Base-by-base conservation (phyloP, 2,797 vertebrate species). In the Psittacula echo region DNA sequence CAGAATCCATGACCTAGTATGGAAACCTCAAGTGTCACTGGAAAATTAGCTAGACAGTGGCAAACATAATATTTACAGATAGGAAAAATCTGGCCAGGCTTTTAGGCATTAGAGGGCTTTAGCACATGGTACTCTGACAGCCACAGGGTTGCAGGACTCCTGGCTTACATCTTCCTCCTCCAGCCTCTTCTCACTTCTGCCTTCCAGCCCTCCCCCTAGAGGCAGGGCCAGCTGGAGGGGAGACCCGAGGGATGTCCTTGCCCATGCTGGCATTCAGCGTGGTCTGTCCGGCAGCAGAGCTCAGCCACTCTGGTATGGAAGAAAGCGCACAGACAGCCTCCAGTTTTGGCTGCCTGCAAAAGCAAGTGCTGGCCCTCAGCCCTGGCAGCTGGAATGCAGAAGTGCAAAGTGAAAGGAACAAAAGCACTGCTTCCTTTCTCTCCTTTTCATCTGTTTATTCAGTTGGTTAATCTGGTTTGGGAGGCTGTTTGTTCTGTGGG, bases 271-370 rank as follows among this genome's bases (percentile, higher is more conserved):
- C 61, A 74, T 51, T 44, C 54, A 48, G 23, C 1, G 0, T 64
- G 41, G 42, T 94, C 42, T 84, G 64, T 48, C 67, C 60, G 70
- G 81, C 39, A 84, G 74, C 53, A 94, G 75, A 77, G 73, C 58
- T 91, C 66, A 66, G 32, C 47, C 51, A 65, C 60, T 66, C 73
- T 2, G 17, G 44, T 60, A 79, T 23, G 11, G 37, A 86, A 72
- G 88, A 26, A 76, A 87, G 44, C 70, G 73, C 50, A 61, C 42
- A 47, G 26, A 37, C 6, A 94, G 93, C 78, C 89, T 91, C 82
- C 62, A 88, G 77, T 86, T 96, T 58, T 95, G 94, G 85, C 93
- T 96, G 89, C 74, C 91, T 90, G 73, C 62, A 85, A 90, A 90
- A 90, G 78, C 56, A 86, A 89, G 58, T n/a, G 50, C 71, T 96